A percentile compares a stretch with the other conserved stretches of the same genome.
Conservation (phyloP, 2,113 vertebrate genomes). For the Micromys minutus region DNA sequence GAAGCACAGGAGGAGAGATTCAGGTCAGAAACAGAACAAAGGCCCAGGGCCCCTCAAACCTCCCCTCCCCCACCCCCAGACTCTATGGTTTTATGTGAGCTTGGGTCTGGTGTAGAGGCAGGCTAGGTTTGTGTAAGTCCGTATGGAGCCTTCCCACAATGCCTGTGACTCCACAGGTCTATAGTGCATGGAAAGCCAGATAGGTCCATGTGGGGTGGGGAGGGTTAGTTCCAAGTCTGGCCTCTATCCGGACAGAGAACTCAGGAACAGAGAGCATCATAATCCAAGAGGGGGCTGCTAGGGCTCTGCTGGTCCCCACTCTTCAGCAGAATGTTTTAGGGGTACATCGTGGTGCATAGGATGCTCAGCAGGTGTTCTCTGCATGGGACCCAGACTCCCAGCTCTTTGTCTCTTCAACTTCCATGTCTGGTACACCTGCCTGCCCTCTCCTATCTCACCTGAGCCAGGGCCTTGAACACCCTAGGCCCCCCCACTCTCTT, state of each 20-base stretch:
- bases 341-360: rapidly evolving
- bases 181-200: not conserved
- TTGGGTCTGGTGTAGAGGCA: not conserved
- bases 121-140: rapidly evolving
- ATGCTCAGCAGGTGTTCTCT: not conserved
- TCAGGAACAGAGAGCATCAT: not conserved
- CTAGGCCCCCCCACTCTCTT: rapidly evolving
- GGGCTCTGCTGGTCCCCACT: not conserved
- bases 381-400: not conserved
- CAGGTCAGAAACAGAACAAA: not conserved
- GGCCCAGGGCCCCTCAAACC: not conserved
- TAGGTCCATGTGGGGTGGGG: too few species aligned
- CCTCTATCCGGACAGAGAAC: not conserved
- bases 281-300: not conserved
- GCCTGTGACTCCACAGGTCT: too few species aligned
- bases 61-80: too few species aligned
- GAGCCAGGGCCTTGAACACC: not conserved
- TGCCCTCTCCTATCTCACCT: not conserved
- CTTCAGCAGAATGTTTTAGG: not conserved
- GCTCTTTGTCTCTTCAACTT: too few species aligned
- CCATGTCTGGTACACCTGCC: rapidly evolving
- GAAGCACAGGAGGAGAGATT: not conserved
- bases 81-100: not conserved
- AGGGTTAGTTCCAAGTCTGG: not conserved
- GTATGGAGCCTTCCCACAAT: not conserved